Base-by-base conservation (phyloP, 1,140 invertebrate species). In the Bombus fervidus region DNA sequence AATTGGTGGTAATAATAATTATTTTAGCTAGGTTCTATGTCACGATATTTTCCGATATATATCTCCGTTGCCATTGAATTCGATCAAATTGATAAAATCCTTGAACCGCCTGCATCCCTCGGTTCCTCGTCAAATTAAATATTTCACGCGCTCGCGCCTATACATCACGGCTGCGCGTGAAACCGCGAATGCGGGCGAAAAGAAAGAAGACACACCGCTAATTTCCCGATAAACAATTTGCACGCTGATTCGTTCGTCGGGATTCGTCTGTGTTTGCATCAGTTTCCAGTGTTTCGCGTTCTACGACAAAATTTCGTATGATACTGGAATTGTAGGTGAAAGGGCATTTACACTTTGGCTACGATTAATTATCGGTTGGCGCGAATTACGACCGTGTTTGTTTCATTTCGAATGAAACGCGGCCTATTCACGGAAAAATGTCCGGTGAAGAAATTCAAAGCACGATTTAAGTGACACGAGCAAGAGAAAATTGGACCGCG, bases 151-250 rank as follows among this genome's bases (percentile, higher is more conserved):
- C 3, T 25, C n/a, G 25, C 47, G 43, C 34, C 43, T n/a, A 39
- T 28, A 10, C 3, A n/a, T 3, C 43, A 22, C 18, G 71, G 37
- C 13, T 62, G 28, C 28, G 15, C 3, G 9, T n/a, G 31, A n/a
- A 22, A 75, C 28, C 18, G 12, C 13, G 31, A 64, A 83, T 83
- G 62, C 71, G 71, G 81, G 81, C 4, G 12, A 66, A 66, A 66
- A 66, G n/a, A 66, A 66, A 59, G 28, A 59, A 28, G 28, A 59
- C 18, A 41, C 6, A 3, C 28, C 37, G 37, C 62, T 78, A 69
- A 69, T 83, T 83, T 78, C 22, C 74, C 64, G 41, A 78, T 78
- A 78, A 78, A 83, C 64, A 69, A 53, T 77, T 83, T 68, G 34
- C 34, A 53, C 43, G 72, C 2, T 31, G 43, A 66, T 83, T 83